Evolutionary conservation across 2,888 invertebrate genomes (phyloP), one percentile per base, ranked within the genome.

Genomic region (Rambutsinella grinnellia): DNA sequence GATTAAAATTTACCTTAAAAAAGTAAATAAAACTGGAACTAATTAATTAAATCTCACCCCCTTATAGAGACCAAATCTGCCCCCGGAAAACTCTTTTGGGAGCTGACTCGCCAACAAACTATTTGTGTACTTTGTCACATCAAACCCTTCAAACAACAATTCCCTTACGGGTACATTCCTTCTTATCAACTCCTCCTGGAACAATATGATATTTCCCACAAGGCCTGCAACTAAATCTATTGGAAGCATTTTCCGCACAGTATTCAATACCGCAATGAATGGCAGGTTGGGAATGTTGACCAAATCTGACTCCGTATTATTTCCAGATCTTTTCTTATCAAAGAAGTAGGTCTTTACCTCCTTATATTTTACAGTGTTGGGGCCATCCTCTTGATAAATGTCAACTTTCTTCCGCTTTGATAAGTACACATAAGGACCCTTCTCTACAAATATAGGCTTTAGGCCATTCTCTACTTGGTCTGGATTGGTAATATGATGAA

Each of bases 401-500:
- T 74, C 53, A 1, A 58, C 13, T 57, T 78, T 68, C 24, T 58
- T 21, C 6, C 74, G 27, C 15, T 61, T 8, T 27, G 66, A 47
- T 6, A 53, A 26, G 36, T 72, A 72, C 1, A 27, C 51, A 24
- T 75, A 67, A 44, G 67, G 78, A 1, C 78, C 78, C 10, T 53
- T 6, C 46, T 78, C 21, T 53, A 17, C 24, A 74, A 56, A 1
- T 17, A 60, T 8, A 72, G 78, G 47, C 17, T 51, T 2, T 5
- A 46, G 1, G 17, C 21, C 49, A 3, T 1, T 15, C 10, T 57
- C 53, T n/a, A 65, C 58, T 17, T 46, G 49, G 19, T 78, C 60
- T 3, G 74, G 63, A 65, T 78, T 78, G n/a, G 72, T 74, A 3
- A 78, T 60, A 19, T 78, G 58, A 54, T 61, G 69, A 44, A 78